Conservation (phyloP, 2,113 vertebrate genomes). For the Lipophrys pholis region DNA sequence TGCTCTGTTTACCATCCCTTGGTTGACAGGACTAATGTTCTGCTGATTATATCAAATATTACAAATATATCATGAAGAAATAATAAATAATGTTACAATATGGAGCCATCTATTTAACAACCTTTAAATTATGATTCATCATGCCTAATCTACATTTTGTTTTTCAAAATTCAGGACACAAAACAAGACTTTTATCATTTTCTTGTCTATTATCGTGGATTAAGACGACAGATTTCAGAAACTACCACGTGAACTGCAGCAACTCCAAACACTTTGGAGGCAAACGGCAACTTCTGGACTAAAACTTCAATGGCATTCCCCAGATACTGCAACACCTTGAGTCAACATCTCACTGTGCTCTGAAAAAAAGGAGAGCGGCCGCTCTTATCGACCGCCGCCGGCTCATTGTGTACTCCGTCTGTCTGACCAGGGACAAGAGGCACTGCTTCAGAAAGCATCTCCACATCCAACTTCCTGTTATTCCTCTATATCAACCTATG, state of each 20-base stretch:
- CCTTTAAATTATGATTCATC: too few species aligned
- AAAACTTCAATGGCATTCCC: conserved; percentile 71
- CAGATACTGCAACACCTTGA: conserved; percentile 69
- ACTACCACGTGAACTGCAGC: too few species aligned
- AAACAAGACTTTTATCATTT: too few species aligned
- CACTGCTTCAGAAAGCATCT: not conserved
- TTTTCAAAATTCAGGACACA: too few species aligned
- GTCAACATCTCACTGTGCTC: conserved; percentile 72
- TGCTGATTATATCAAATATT: too few species aligned
- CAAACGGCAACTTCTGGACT: conserved; percentile 63
- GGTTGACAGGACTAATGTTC: too few species aligned
- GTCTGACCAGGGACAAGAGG: not conserved
- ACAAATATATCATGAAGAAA: too few species aligned
- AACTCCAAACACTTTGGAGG: conserved; percentile 14
- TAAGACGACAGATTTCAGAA: conserved; percentile 6
- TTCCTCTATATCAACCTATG: too few species aligned
- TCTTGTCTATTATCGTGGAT: not conserved
- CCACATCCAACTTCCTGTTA: not conserved
- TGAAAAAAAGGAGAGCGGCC: conserved; percentile 25
- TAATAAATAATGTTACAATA: too few species aligned
- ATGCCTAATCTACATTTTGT: too few species aligned
- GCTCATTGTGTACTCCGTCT: conserved; percentile 7
- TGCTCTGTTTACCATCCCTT: too few species aligned
- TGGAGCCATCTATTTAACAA: too few species aligned
- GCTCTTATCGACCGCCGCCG: conserved; percentile 8